phyloP scores from a whole-genome alignment of 1,140 invertebrate species.

The Achatina immaculata region DNA sequence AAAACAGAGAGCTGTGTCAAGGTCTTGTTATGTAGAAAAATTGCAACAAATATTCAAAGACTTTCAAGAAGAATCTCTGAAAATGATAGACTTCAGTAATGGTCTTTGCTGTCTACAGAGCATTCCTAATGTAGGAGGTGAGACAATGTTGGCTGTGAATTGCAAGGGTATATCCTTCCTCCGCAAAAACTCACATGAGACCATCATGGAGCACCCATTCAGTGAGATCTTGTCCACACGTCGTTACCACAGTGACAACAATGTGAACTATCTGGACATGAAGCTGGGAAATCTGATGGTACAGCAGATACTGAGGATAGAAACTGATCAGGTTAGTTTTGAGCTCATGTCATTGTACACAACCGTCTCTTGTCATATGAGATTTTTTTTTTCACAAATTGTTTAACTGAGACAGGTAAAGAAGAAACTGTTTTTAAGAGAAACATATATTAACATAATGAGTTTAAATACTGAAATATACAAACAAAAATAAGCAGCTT shows the following conservation, averaged over 20 bases:
- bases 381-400: neutral
- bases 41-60: too few species aligned
- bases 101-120: conserved; percentile 30
- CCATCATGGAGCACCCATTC: conserved; percentile 90
- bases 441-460: too few species aligned
- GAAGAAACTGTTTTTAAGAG: neutral
- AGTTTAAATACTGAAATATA: too few species aligned
- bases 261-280: conserved; percentile 94
- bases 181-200: conserved; percentile 91
- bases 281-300: conserved; percentile 97
- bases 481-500: too few species aligned
- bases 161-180: conserved; percentile 93
- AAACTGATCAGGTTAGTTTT: conserved; percentile 89
- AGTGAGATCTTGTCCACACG: conserved; percentile 95
- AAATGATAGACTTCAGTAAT: too few species aligned
- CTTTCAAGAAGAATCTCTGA: too few species aligned
- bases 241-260: conserved; percentile 92
- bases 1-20: too few species aligned
- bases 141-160: conserved; percentile 93
- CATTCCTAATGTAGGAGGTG: conserved; percentile 74
- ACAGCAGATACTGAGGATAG: conserved; percentile 93
- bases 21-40: too few species aligned
- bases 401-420: neutral
- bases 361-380: neutral
- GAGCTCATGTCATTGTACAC: too few species aligned